phyloP scores from a whole-genome alignment of 2,888 invertebrate species.

The Leptinotarsa peninsularis region DNA sequence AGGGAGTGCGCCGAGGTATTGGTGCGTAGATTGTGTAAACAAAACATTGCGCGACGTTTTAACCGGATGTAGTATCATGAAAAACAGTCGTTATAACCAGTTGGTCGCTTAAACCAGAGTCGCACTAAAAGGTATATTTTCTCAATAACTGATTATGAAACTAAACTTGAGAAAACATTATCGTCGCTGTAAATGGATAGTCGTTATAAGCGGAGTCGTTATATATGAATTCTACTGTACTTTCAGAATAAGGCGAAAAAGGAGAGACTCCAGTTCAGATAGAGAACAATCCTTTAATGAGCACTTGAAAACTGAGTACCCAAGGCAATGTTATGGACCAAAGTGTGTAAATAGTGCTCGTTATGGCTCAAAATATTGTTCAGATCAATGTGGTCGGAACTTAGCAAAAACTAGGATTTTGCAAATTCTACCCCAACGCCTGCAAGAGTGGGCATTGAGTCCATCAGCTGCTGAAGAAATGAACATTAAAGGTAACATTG shows the following conservation, averaged over 20 bases:
- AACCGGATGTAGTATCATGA: too few relatives aligned
- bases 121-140: too few relatives aligned
- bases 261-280: constrained; percentile 62
- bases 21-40: too few relatives aligned
- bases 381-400: constrained; percentile 89
- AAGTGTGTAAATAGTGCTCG: constrained; percentile 84
- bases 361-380: constrained; percentile 90
- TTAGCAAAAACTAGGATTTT: constrained; percentile 88
- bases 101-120: too few relatives aligned
- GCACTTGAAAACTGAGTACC: constrained; percentile 71
- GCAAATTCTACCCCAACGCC: constrained; percentile 76
- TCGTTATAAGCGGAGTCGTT: too few relatives aligned
- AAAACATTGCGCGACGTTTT: too few relatives aligned
- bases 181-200: too few relatives aligned
- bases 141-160: too few relatives aligned
- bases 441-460: constrained; percentile 93
- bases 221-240: constrained; percentile 19
- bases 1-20: too few relatives aligned
- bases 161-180: too few relatives aligned
- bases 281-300: constrained; percentile 67
- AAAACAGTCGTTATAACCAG: too few relatives aligned
- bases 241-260: constrained; percentile 60
- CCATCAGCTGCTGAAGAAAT: constrained; percentile 89
- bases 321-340: constrained; percentile 93
- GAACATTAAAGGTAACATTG: constrained; percentile 65